Evolutionary conservation across 2,888 invertebrate species (phyloP).

Genomic region (Atherix ibis): DNA sequence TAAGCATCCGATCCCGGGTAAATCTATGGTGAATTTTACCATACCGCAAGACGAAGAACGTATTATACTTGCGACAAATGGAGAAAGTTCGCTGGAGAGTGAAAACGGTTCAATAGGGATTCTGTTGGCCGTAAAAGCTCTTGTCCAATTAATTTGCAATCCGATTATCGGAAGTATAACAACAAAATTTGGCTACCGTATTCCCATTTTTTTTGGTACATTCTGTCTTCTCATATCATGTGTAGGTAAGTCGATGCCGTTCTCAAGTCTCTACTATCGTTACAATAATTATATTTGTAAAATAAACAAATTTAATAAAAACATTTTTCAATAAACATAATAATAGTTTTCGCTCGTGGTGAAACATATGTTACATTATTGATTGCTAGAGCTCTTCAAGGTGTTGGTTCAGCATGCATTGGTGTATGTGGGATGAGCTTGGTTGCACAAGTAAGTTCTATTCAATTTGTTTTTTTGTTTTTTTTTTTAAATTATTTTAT

Average conservation of each 20-base stretch:
- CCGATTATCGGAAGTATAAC: conserved; percentile 57
- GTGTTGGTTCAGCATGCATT: conserved; percentile 63
- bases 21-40: conserved; percentile 28
- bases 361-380: conserved; percentile 51
- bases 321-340: conserved; percentile 12
- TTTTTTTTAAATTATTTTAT: too few species aligned
- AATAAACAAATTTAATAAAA: not conserved
- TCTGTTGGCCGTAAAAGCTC: conserved; percentile 58
- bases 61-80: not conserved
- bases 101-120: conserved; percentile 54
- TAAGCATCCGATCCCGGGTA: conserved; percentile 32
- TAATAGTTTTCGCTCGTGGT: conserved; percentile 58
- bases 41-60: conserved; percentile 9
- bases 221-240: conserved; percentile 50
- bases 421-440: conserved; percentile 69
- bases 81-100: conserved; percentile 29
- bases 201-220: conserved; percentile 52
- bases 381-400: conserved; percentile 60
- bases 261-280: not conserved
- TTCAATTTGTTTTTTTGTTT: too few species aligned
- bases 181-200: conserved; percentile 45
- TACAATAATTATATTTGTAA: not conserved
- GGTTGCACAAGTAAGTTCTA: conserved; percentile 38
- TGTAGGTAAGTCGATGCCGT: conserved; percentile 42
- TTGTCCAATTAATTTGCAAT: conserved; percentile 63